Conservation (phyloP, 2,797 vertebrate species). For the Poeciliopsis presidionis region DNA sequence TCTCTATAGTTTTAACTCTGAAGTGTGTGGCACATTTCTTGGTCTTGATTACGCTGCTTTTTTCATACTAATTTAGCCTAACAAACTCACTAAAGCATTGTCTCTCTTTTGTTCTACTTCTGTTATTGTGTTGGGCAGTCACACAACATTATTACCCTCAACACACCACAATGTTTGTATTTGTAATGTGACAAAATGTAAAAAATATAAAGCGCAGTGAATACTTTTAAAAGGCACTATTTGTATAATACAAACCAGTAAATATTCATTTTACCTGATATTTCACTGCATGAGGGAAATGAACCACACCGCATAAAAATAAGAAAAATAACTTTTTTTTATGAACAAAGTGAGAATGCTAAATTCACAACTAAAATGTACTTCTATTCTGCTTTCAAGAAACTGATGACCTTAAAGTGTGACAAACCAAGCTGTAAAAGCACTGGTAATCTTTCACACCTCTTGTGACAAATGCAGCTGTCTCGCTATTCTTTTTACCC, state of each 20-base stretch:
- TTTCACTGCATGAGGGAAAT: not conserved
- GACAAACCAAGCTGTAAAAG: constrained; percentile 22
- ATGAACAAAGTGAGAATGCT: not conserved
- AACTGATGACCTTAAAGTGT: constrained; percentile 31
- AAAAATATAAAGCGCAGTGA: not conserved
- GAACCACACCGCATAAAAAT: not conserved
- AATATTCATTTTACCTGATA: not conserved
- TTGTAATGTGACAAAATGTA: not conserved
- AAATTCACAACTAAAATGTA: not conserved
- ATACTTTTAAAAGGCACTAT: not conserved
- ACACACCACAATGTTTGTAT: not conserved
- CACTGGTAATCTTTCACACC: constrained; percentile 42
- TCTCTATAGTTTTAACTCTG: too few species aligned
- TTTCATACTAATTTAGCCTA: too few species aligned
- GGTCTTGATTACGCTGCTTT: too few species aligned
- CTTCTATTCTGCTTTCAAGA: constrained; percentile 11
- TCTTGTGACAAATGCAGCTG: constrained; percentile 67
- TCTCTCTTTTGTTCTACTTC: too few species aligned
- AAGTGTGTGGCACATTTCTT: too few species aligned
- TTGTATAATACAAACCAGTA: not conserved
- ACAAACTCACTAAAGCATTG: too few species aligned
- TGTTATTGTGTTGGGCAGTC: not conserved
- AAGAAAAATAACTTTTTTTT: not conserved
- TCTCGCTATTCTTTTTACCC: constrained; percentile 28
- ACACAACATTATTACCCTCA: not conserved